phyloP scores from a whole-genome alignment of 2,888 invertebrate genomes.

The Synergus itoensis region DNA sequence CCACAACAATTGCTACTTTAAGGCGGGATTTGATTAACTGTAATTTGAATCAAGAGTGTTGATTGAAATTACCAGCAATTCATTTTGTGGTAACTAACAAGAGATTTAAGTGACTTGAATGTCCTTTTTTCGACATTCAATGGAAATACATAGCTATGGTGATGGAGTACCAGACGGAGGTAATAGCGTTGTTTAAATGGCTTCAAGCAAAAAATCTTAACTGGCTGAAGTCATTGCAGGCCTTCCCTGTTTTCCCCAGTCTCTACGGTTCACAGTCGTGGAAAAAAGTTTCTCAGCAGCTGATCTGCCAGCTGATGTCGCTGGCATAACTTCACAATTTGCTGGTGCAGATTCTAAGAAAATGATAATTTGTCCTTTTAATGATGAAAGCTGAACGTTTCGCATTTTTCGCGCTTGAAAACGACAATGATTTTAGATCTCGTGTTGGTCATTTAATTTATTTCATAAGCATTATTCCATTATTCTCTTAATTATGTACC shows the following conservation, averaged over 20 bases:
- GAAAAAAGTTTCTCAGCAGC: conserved; percentile 43
- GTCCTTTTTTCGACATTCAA: neutral
- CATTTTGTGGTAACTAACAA: neutral
- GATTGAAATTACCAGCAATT: conserved; percentile 22
- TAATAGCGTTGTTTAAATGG: conserved; percentile 18
- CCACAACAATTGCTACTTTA: conserved; percentile 2
- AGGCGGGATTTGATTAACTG: neutral
- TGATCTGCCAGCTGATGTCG: conserved; percentile 37
- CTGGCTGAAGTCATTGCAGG: conserved; percentile 16
- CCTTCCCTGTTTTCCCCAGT: neutral
- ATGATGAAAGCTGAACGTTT: conserved; percentile 9
- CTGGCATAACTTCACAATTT: conserved; percentile 26
- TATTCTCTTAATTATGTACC: no score
- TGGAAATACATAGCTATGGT: neutral
- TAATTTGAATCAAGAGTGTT: neutral
- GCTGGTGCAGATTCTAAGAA: neutral
- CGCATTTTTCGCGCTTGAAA: neutral
- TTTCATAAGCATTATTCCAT: neutral
- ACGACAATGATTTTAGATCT: conserved; percentile 14
- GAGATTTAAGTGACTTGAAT: neutral
- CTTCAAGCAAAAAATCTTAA: conserved; percentile 11
- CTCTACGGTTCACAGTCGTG: neutral
- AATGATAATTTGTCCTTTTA: conserved; percentile 38
- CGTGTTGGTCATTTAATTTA: neutral
- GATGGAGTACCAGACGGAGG: conserved; percentile 6